A percentile compares a stretch with the other conserved stretches of the same genome.
These are phyloP conservation scores for Calameuta idolon DNA, from an alignment of 2,888 invertebrate species.

Conservation along the genomic window DNA sequence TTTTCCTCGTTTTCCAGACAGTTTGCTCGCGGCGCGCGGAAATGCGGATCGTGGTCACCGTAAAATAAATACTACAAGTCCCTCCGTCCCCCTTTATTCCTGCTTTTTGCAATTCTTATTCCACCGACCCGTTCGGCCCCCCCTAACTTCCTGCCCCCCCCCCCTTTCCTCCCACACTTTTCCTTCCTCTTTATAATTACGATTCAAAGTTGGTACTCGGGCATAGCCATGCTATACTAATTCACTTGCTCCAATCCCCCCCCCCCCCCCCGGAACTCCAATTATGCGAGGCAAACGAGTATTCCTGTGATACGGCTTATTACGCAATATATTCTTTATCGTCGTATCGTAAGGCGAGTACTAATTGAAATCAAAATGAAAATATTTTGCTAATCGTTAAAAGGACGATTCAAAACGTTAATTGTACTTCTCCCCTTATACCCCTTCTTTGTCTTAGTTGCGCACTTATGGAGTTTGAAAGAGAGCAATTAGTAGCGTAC, in stretches of 20 bases:
- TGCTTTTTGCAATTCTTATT: conserved; percentile 16
- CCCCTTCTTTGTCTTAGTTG: not conserved
- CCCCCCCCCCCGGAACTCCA: not conserved
- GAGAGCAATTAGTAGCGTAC: conserved; percentile 8
- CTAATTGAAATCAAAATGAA: not conserved
- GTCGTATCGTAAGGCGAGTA: not conserved
- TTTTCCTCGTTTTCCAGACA: conserved; percentile 63
- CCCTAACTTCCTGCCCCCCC: not conserved
- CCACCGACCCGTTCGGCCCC: not conserved
- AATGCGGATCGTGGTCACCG: conserved; percentile 54
- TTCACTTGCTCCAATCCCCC: not conserved
- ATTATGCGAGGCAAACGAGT: not conserved
- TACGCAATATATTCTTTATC: not conserved
- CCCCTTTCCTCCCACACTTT: not conserved
- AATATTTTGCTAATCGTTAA: not conserved
- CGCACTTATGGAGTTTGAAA: conserved; percentile 5
- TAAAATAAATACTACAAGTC: conserved; percentile 54
- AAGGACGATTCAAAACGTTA: not conserved
- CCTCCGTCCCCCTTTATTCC: conserved; percentile 26
- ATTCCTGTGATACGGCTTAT: not conserved
- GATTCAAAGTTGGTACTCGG: not conserved
- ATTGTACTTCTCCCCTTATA: not conserved
- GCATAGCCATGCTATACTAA: not conserved
- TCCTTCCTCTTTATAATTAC: not conserved
- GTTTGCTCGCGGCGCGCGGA: conserved; percentile 51